Evolutionary conservation across 1,140 invertebrate genomes (phyloP).

Genomic region (Aplysia californica): DNA sequence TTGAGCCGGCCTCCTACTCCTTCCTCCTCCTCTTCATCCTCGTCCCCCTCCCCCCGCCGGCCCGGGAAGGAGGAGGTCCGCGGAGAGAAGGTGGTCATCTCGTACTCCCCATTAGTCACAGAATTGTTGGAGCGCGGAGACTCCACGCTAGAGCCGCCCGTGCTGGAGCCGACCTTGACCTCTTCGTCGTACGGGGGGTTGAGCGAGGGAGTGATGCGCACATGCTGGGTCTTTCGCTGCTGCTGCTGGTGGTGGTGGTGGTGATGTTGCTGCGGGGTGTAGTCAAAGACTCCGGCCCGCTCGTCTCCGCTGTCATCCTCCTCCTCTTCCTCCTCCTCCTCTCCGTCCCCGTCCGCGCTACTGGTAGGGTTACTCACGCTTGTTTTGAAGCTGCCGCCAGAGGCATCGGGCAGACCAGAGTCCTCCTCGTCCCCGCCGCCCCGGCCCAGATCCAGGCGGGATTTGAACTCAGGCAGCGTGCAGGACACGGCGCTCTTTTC

Average conservation of each 20-base stretch:
- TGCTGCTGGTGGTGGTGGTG: too few relatives aligned
- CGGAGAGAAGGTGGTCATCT: too few relatives aligned
- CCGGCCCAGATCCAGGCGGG: not conserved
- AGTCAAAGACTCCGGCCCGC: constrained; percentile 1
- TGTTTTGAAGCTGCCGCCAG: not conserved
- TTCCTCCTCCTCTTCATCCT: too few relatives aligned
- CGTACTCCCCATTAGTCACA: not conserved
- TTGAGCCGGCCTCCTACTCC: too few relatives aligned
- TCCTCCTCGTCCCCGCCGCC: not conserved
- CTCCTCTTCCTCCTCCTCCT: constrained; percentile 36
- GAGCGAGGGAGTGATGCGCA: constrained; percentile 30
- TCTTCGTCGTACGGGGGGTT: constrained; percentile 55
- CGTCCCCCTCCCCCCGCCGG: too few relatives aligned
- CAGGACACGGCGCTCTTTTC: too few relatives aligned
- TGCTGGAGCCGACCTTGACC: constrained; percentile 47
- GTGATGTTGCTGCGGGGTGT: too few relatives aligned
- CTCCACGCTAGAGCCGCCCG: constrained; percentile 41
- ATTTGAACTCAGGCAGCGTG: too few relatives aligned
- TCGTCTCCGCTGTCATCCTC: constrained; percentile 6
- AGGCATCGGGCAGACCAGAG: constrained; percentile 5
- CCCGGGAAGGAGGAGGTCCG: too few relatives aligned
- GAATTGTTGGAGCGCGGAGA: constrained; percentile 52
- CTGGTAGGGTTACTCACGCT: not conserved
- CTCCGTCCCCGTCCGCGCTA: constrained; percentile 38
- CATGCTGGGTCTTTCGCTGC: too few relatives aligned